Evolutionary conservation across 2,113 vertebrate species (phyloP), one percentile per base, ranked within the genome.

Genomic region (Lathamus discolor): DNA sequence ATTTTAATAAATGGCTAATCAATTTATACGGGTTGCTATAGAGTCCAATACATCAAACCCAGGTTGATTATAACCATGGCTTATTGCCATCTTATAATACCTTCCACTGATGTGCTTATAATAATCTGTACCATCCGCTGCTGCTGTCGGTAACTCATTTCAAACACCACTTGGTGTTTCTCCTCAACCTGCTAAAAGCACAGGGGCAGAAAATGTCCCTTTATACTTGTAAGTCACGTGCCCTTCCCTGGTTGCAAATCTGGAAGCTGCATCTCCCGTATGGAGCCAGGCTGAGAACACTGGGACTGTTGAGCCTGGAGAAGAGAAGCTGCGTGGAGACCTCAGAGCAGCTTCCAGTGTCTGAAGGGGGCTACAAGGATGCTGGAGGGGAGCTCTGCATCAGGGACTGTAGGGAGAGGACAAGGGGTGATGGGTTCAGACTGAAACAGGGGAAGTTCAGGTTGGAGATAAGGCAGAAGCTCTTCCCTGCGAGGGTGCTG

Each of bases 51-150:
- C 95, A 96, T 95, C 95, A 96, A 83, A 69, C 1, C 13, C 46
- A 31, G 73, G 61, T 48, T 93, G 95, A 90, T 97, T 83, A 88
- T 35, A 75, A 20, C 72, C 61, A 55, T 96, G 94, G 94, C 92
- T 96, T 64, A 64, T 51, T 76, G 94, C 95, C 95, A 96, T 73
- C 41, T 69, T 48, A 31, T 79, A 94, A 93, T 96, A 73, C 88
- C 76, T 78, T 86, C 68, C 92, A 94, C 83, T 95, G 94, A 97
- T 96, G 92, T 63, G 55, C 93, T 96, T 95, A 91, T 95, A 88
- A 96, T 94, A 90, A 91, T 86, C 75, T 94, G 94, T 43, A 83
- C 49, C 61, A 87, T 92, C 79, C 76, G 19, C 39, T 70, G 4
- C 79, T 61, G 90, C 85, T 93, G 92, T 95, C 55, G 22, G 88